A percentile compares a stretch with the other conserved stretches of the same genome.
Conservation (phyloP, 2,888 invertebrate genomes). For the Dryobotodes eremita region DNA sequence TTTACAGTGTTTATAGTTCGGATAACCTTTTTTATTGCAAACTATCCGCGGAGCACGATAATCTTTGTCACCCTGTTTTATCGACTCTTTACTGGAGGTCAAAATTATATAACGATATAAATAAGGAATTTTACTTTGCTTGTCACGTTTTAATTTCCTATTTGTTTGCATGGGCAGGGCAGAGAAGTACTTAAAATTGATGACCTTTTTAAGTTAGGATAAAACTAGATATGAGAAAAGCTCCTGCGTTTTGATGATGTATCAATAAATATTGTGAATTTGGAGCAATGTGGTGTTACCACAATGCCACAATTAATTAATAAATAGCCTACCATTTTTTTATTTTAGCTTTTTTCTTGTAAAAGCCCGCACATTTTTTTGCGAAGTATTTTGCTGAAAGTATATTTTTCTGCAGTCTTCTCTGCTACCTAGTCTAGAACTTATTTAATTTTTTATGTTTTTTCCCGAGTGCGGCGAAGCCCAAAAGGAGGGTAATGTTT, state of each 20-base stretch:
- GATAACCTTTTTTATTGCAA: conserved; percentile 62
- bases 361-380: too few species aligned
- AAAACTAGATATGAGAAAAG: neutral
- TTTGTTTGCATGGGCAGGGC: conserved; percentile 15
- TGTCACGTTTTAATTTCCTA: conserved; percentile 20
- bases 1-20: conserved; percentile 36
- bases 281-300: neutral
- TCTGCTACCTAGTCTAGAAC: too few species aligned
- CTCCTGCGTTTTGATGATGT: neutral
- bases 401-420: too few species aligned
- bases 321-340: too few species aligned
- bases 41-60: conserved; percentile 45
- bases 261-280: neutral
- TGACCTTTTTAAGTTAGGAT: neutral
- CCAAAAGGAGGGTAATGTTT: neutral
- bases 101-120: conserved; percentile 52
- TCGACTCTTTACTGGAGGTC: conserved; percentile 46
- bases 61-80: conserved; percentile 53
- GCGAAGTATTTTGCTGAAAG: too few species aligned
- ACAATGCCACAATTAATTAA: neutral
- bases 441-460: too few species aligned
- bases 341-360: too few species aligned
- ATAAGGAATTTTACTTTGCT: conserved; percentile 46
- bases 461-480: too few species aligned
- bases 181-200: neutral